phyloP scores from a whole-genome alignment of 2,888 invertebrate species.

The Notodonta dromedarius region DNA sequence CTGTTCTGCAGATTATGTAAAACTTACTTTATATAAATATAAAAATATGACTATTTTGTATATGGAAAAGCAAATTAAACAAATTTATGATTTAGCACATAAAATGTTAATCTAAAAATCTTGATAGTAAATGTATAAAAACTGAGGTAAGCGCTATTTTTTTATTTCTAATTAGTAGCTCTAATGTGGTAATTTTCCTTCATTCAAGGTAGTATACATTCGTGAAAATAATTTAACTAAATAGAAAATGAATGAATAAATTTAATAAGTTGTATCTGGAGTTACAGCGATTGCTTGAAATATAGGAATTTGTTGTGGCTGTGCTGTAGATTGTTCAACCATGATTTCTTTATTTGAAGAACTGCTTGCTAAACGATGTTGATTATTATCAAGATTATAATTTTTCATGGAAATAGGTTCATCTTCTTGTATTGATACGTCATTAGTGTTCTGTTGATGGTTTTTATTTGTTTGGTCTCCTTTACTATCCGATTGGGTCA shows the following conservation, averaged over 20 bases:
- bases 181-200: no score
- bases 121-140: background rate
- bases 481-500: background rate
- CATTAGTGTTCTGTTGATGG: background rate
- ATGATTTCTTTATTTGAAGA: slow-evolving; percentile 4
- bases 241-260: background rate
- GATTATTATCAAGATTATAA: background rate
- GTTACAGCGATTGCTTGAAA: slow-evolving; percentile 56
- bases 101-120: background rate
- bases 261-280: slow-evolving; percentile 39
- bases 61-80: no score
- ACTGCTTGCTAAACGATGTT: slow-evolving; percentile 2
- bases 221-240: background rate
- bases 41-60: no score
- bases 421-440: background rate
- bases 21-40: no score
- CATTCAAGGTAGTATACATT: no score
- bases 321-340: slow-evolving; percentile 6
- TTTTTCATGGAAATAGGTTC: background rate
- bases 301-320: slow-evolving; percentile 29
- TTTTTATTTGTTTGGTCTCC: background rate
- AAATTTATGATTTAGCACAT: no score
- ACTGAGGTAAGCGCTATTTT: background rate
- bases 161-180: background rate
- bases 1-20: no score